Conservation (phyloP, 2,888 invertebrate genomes). For the Halocaridina rubra region DNA sequence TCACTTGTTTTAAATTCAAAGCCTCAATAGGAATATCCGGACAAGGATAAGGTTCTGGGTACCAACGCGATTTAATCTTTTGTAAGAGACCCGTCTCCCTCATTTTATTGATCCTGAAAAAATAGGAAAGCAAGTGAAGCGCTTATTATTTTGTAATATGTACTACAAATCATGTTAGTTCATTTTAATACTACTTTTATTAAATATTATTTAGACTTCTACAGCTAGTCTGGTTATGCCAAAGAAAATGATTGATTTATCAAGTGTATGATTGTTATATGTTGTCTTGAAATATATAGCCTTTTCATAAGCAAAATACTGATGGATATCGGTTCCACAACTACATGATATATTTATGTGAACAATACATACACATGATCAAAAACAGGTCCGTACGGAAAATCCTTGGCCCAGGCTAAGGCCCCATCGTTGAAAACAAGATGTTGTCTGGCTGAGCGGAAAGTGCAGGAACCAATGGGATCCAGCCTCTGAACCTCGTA, state of each 20-base stretch:
- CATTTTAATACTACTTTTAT: too few relatives aligned
- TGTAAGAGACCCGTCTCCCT: slow-evolving; percentile 48
- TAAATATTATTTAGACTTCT: too few relatives aligned
- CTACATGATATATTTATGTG: too few relatives aligned
- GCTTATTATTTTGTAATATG: neutral
- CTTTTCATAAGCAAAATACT: neutral
- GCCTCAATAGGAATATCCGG: slow-evolving; percentile 6
- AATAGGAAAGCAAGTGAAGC: neutral
- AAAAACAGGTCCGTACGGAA: slow-evolving; percentile 40
- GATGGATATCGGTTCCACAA: neutral
- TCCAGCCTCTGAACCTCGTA: slow-evolving; percentile 50
- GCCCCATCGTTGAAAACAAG: slow-evolving; percentile 52
- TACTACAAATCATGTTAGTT: neutral
- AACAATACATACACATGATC: slow-evolving; percentile 36
- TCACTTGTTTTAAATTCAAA: slow-evolving; percentile 35
- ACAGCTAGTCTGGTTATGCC: neutral
- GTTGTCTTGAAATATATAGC: neutral
- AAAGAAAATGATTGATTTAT: neutral
- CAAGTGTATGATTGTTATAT: too few relatives aligned
- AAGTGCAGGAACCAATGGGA: slow-evolving; percentile 44
- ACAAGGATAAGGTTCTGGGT: slow-evolving; percentile 31
- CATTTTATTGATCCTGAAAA: slow-evolving; percentile 25
- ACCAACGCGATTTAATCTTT: slow-evolving; percentile 23
- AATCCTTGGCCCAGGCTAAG: slow-evolving; percentile 41
- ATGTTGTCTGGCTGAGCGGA: slow-evolving; percentile 40